Evolutionary conservation across 2,797 vertebrate genomes (phyloP).

Genomic region (Tapirus indicus): DNA sequence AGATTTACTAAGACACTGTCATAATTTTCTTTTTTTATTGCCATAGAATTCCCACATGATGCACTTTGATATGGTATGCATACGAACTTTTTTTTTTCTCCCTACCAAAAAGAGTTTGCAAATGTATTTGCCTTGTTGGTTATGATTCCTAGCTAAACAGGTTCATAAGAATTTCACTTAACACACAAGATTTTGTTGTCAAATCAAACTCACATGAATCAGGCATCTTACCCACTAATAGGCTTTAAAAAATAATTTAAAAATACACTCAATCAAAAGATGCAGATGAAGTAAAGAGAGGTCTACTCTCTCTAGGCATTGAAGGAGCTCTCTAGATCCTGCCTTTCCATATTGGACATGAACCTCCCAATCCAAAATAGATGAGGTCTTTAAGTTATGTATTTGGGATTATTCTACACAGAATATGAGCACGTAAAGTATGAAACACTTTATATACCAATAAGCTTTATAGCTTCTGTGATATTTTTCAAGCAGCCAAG

Average conservation of each 20-base stretch:
- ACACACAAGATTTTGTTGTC: not conserved
- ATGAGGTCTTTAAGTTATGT: not conserved
- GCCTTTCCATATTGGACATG: not conserved
- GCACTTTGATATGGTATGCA: not conserved
- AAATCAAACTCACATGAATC: not conserved
- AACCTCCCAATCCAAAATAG: not conserved
- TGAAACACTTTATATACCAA: not conserved
- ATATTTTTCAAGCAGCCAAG: not conserved
- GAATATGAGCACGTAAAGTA: not conserved
- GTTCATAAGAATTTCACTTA: not conserved
- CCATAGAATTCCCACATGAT: not conserved
- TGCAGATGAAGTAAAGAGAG: not conserved
- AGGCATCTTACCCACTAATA: not conserved
- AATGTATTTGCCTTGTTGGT: not conserved
- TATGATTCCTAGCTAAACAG: not conserved
- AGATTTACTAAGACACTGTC: not conserved
- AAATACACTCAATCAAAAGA: not conserved
- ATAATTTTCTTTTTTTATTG: not conserved
- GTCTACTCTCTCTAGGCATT: not conserved
- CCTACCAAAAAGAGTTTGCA: not conserved
- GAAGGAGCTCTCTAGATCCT: not conserved
- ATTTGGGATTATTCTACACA: not conserved
- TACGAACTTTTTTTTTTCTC: not conserved
- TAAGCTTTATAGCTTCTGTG: not conserved
- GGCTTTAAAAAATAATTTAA: not conserved